phyloP scores from a whole-genome alignment of 2,888 invertebrate species.

The Eledona agricola region DNA sequence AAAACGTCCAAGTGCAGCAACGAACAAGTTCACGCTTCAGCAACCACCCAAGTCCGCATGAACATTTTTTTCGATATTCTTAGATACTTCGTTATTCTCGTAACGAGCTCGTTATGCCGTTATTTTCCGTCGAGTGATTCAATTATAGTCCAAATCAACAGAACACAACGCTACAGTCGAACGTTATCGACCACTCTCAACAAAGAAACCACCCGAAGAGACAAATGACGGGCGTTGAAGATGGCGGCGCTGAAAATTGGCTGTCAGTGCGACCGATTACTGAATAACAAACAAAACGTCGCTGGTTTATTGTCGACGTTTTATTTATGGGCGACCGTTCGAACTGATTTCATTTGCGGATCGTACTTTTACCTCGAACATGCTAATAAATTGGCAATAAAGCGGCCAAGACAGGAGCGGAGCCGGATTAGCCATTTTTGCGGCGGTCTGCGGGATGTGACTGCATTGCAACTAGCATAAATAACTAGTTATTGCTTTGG shows the following conservation, averaged over 20 bases:
- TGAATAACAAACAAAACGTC: conserved; percentile 38
- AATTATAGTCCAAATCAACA: conserved; percentile 36
- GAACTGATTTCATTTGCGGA: too few species aligned
- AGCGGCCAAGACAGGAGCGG: too few species aligned
- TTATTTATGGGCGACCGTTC: too few species aligned
- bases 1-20: conserved; percentile 33
- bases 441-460: conserved; percentile 20
- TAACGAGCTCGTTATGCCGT: conserved; percentile 39
- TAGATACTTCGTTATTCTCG: conserved; percentile 22
- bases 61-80: conserved; percentile 21
- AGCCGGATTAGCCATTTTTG: conserved; percentile 11
- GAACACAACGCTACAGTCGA: conserved; percentile 33
- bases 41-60: conserved; percentile 23
- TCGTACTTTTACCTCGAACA: too few species aligned
- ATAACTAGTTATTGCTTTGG: conserved; percentile 38
- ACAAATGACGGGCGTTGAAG: conserved; percentile 33
- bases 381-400: too few species aligned
- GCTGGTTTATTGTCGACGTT: conserved; percentile 36
- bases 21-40: conserved; percentile 27
- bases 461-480: conserved; percentile 36
- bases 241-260: conserved; percentile 37
- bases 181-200: too few species aligned
- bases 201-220: conserved; percentile 29
- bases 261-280: conserved; percentile 39
- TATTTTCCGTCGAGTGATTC: conserved; percentile 30